phyloP scores from a whole-genome alignment of 37 sponge, comb jelly and placozoan genomes.

The Cliona cf. orientalis region DNA sequence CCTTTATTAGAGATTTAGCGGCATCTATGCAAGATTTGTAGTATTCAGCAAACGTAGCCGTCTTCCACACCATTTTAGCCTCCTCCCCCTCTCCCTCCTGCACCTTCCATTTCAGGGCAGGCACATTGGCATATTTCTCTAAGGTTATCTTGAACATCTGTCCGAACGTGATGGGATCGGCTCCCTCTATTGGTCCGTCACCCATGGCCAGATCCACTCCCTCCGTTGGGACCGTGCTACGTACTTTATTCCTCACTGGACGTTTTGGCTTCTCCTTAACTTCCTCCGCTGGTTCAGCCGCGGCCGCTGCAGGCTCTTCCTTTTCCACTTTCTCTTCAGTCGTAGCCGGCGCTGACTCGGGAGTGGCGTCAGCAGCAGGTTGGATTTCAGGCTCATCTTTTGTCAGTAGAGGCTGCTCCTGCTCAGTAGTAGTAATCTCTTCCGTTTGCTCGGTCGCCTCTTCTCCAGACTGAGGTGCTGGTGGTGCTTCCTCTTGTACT shows the following conservation, averaged over 20 bases:
- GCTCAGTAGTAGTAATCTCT: neutral
- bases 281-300: neutral
- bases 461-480: neutral
- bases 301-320: neutral
- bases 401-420: neutral
- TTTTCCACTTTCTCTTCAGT: neutral
- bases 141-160: constrained; percentile 27
- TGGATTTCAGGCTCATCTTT: neutral
- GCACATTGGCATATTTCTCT: neutral
- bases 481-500: neutral
- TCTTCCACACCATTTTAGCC: too few species aligned
- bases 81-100: constrained; percentile 24
- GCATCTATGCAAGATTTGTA: constrained; percentile 26
- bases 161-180: constrained; percentile 49
- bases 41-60: constrained; percentile 25
- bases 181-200: constrained; percentile 1
- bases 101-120: constrained; percentile 48
- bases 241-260: constrained; percentile 17
- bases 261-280: neutral
- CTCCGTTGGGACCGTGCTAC: constrained; percentile 34
- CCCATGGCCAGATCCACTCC: constrained; percentile 53
- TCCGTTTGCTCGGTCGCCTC: neutral
- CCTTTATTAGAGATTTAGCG: constrained; percentile 87
- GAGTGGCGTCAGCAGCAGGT: neutral
- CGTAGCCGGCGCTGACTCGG: neutral